phyloP scores from a whole-genome alignment of 2,113 vertebrate genomes.

The Craseonycteris thonglongyai region DNA sequence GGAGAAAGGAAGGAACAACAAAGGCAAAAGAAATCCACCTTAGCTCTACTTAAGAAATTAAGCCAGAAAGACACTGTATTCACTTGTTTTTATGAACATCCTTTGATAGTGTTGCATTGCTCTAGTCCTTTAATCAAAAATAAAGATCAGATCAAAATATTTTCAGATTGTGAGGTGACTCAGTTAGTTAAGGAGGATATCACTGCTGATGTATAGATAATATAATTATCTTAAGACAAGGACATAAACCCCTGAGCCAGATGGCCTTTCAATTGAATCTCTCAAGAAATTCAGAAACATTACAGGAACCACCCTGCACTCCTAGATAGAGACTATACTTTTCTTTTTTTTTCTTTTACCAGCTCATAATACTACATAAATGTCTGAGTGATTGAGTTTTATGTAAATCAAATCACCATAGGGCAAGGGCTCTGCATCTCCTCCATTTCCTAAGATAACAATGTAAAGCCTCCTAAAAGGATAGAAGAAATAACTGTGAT shows the following conservation, averaged over 20 bases:
- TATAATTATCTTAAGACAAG: constrained; percentile 53
- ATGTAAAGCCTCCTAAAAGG: background rate
- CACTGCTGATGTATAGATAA: constrained; percentile 43
- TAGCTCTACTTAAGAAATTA: background rate
- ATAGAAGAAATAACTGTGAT: background rate
- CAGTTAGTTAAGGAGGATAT: constrained; percentile 24
- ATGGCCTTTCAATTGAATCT: constrained; percentile 65
- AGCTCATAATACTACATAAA: constrained; percentile 24
- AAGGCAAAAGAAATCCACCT: background rate
- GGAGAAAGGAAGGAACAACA: background rate
- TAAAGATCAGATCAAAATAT: constrained; percentile 36
- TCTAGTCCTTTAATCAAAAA: constrained; percentile 36
- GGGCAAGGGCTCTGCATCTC: background rate
- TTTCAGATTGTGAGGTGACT: constrained; percentile 50
- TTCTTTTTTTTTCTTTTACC: background rate
- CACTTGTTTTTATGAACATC: background rate
- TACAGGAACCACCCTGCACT: constrained; percentile 36
- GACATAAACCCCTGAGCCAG: constrained; percentile 58
- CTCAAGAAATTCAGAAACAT: constrained; percentile 61
- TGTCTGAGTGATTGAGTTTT: constrained; percentile 31
- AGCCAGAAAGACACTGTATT: background rate
- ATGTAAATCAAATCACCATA: constrained; percentile 37
- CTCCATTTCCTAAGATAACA: background rate
- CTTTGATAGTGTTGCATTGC: background rate
- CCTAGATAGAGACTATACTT: background rate